These are phyloP conservation scores for Cossypha niveicapilla DNA, from an alignment of 2,797 vertebrate genomes.

Conservation along the genomic window DNA sequence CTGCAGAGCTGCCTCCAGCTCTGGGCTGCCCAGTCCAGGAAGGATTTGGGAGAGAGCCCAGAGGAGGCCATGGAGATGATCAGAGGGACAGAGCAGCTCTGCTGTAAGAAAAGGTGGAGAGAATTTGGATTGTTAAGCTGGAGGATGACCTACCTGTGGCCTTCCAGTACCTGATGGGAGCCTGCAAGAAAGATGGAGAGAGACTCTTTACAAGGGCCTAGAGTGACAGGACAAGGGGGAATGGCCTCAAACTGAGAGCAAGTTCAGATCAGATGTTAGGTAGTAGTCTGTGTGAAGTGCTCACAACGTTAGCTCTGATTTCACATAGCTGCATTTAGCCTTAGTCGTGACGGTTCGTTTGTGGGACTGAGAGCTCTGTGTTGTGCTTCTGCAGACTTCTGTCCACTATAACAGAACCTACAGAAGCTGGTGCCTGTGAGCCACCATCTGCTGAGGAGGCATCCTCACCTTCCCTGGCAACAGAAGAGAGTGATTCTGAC, in stretches of 20 bases:
- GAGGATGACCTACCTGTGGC: background rate
- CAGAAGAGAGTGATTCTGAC: slow-evolving; percentile 87
- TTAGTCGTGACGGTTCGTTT: background rate
- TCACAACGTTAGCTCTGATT: background rate
- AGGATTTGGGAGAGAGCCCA: no score
- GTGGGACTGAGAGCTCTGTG: background rate
- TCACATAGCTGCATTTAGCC: background rate
- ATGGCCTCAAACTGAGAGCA: background rate
- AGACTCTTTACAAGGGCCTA: background rate
- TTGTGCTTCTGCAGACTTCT: slow-evolving; percentile 68
- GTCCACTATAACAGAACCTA: slow-evolving; percentile 91
- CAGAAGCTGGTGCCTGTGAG: slow-evolving; percentile 76
- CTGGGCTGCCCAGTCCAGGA: no score
- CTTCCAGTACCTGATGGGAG: background rate
- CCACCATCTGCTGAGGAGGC: slow-evolving; percentile 78
- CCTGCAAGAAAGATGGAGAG: background rate
- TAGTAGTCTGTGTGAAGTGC: background rate
- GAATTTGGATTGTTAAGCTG: background rate
- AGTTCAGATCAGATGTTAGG: background rate
- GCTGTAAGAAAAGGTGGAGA: background rate
- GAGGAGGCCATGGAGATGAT: no score
- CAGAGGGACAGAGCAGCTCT: background rate
- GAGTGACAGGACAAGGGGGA: background rate
- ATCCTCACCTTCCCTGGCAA: slow-evolving; percentile 77
- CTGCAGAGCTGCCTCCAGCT: no score